phyloP scores from a whole-genome alignment of 2,888 invertebrate genomes.

The Salpingus planirostris region DNA sequence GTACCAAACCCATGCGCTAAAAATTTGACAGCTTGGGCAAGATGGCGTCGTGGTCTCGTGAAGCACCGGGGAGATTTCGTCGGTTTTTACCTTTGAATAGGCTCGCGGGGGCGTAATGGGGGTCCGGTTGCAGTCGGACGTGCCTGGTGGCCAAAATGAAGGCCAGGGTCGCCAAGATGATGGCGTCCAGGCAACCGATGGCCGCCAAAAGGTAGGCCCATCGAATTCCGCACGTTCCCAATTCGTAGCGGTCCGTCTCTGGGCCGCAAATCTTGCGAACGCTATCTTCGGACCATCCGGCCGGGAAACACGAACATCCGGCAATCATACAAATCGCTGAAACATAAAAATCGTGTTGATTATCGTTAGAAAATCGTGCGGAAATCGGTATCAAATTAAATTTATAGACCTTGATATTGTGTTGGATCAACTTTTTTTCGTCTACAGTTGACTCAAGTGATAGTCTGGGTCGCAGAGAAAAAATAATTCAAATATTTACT shows the following conservation, averaged over 20 bases:
- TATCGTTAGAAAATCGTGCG: no score
- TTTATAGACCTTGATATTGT: no score
- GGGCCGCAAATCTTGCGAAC: constrained; percentile 78
- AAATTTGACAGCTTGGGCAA: no score
- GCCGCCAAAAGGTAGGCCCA: constrained; percentile 93
- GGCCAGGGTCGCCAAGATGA: constrained; percentile 79
- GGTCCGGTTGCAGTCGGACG: constrained; percentile 74
- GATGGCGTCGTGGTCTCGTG: no score
- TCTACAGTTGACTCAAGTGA: no score
- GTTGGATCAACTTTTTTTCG: no score
- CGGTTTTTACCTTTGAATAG: constrained; percentile 40
- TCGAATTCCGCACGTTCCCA: constrained; percentile 79
- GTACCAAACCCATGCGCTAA: no score
- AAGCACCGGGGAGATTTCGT: no score
- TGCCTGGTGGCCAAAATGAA: constrained; percentile 89
- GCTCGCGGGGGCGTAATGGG: constrained; percentile 58
- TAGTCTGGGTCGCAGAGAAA: no score
- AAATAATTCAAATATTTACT: no score
- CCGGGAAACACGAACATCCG: constrained; percentile 82
- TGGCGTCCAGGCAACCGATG: constrained; percentile 78
- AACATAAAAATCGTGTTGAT: constrained; percentile 35
- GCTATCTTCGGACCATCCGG: constrained; percentile 79
- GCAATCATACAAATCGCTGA: constrained; percentile 79
- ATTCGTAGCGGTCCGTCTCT: constrained; percentile 65
- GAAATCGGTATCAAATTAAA: no score